Evolutionary conservation across 2,888 invertebrate genomes (phyloP).

Genomic region (Hydrotaea diabolus): DNA sequence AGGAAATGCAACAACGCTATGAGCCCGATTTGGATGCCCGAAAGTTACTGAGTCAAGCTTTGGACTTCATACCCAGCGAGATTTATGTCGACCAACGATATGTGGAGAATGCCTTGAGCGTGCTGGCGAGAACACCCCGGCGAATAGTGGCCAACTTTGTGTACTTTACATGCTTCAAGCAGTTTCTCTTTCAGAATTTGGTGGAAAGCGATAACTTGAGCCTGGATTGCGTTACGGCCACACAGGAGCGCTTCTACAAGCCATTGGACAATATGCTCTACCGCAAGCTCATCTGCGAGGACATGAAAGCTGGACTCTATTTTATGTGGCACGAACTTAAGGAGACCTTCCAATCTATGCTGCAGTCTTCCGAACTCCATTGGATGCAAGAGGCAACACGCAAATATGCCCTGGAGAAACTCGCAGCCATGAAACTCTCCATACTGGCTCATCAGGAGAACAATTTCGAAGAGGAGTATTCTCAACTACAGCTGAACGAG

Average conservation of each 20-base stretch:
- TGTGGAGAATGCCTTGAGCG: conserved; percentile 43
- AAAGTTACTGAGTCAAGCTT: conserved; percentile 49
- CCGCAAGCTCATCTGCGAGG: conserved; percentile 66
- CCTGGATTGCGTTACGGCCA: not conserved
- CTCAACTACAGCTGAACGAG: conserved; percentile 52
- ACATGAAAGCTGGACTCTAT: conserved; percentile 69
- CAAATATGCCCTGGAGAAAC: conserved; percentile 65
- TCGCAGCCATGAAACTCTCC: conserved; percentile 68
- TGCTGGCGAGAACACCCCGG: conserved; percentile 49
- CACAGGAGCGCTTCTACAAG: conserved; percentile 54
- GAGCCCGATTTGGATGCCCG: conserved; percentile 40
- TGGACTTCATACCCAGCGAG: conserved; percentile 63
- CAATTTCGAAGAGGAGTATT: conserved; percentile 70
- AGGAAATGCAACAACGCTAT: conserved; percentile 68
- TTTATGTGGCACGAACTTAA: conserved; percentile 71
- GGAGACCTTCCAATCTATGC: conserved; percentile 65
- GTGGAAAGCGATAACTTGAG: not conserved
- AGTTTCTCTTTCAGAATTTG: not conserved
- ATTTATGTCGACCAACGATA: conserved; percentile 55
- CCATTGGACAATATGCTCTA: conserved; percentile 68
- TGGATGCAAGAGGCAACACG: conserved; percentile 70
- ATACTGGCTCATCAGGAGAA: conserved; percentile 63
- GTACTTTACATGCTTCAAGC: conserved; percentile 47
- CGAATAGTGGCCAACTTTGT: conserved; percentile 56
- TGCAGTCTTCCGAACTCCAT: conserved; percentile 63